Evolutionary conservation across 2,113 vertebrate species (phyloP), one percentile per base, ranked within the genome.

Genomic region (Alexandromys fortis): DNA sequence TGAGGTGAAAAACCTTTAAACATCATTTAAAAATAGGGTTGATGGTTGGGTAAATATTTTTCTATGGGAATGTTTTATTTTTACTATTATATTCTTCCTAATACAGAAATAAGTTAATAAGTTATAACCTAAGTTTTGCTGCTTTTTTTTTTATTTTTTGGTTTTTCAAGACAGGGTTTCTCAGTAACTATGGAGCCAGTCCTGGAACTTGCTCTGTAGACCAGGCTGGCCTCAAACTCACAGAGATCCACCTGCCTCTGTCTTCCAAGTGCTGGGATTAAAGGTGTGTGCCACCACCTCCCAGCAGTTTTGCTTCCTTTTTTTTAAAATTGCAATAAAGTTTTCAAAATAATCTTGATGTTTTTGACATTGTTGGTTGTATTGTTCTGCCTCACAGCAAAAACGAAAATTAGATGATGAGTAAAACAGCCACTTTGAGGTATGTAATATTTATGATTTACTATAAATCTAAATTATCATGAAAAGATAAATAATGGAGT

Each of bases 261-360:
- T 58, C 17, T 19, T 5, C 55, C 55, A 19, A 58, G 55, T 58
- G 55, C 55, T 58, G 55, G 17, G 55, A 58, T 58, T 58, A 58
- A 58, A 58, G 55, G 55, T 0, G 17, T 19, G 55, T 5, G 1
- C 17, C 17, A 58, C 55, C 17, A 58, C 55, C 55, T 6, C 17
- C 17, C 55, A 21, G 17, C 17, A 58, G 55, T 58, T 58, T 58
- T 58, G 17, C 17, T 58, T 58, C 17, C 17, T 21, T 58, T 58
- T 58, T 21, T 58, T 58, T 58, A 5, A 5, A 58, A 5, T 58
- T 58, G 55, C 55, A 94, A 90, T 93, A 94, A 52, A 79, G 8
- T 86, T 92, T 93, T 92, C 5, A 35, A 92, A 96, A 95, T 63
- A 72, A 81, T 68, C 8, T n/a, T 68, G 83, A 65, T 58, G 9